phyloP scores from a whole-genome alignment of 2,113 vertebrate genomes.

The Chlorodrepanis virens region DNA sequence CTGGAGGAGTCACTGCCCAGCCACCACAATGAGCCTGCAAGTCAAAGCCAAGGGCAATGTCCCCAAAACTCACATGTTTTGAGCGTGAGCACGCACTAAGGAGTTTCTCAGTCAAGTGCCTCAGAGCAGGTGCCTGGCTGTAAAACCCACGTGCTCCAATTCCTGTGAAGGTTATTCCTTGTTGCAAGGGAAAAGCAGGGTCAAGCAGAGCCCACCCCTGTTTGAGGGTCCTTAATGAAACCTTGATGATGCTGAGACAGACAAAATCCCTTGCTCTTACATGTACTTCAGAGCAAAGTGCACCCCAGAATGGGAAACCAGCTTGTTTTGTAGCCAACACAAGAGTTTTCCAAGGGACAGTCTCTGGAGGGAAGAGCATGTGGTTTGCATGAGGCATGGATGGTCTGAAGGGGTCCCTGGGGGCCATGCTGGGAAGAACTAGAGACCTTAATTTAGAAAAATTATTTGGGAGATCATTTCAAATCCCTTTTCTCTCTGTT shows the following conservation, averaged over 20 bases:
- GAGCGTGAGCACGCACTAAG: fast-evolving
- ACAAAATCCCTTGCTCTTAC: not conserved
- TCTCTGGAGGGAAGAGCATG: not conserved
- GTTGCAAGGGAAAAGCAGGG: not conserved
- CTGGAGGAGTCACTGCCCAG: not conserved
- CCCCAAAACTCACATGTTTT: fast-evolving
- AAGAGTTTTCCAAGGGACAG: not conserved
- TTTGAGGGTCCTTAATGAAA: not conserved
- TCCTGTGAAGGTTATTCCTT: not conserved
- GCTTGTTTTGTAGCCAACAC: not conserved
- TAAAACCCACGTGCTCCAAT: fast-evolving
- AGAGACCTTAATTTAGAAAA: not conserved
- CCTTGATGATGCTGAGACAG: not conserved
- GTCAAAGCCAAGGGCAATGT: not conserved
- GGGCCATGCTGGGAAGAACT: not conserved
- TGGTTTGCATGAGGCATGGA: not conserved
- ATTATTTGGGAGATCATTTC: not conserved
- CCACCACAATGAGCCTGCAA: not conserved
- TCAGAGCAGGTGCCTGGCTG: not conserved
- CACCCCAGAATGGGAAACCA: not conserved
- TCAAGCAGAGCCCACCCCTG: not conserved
- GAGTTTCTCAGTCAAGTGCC: not conserved
- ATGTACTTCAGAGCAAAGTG: not conserved
- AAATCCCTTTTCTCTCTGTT: not conserved
- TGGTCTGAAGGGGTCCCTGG: not conserved